Conservation (phyloP, 2,888 invertebrate genomes). For the Polia nebulosa region DNA sequence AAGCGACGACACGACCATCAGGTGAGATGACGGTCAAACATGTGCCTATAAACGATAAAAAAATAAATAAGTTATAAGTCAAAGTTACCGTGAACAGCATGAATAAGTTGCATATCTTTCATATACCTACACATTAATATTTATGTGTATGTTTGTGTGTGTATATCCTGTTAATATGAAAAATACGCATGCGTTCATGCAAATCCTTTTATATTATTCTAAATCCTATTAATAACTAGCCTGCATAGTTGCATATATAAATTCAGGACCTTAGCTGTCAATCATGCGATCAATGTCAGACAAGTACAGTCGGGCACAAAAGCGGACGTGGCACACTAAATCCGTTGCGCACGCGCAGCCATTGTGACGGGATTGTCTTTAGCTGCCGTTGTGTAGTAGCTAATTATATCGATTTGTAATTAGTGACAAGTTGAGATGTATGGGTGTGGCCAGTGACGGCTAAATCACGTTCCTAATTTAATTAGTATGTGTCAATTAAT, state of each 20-base stretch:
- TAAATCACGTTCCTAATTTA: constrained; percentile 39
- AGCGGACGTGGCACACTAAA: constrained; percentile 56
- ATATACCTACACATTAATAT: background rate
- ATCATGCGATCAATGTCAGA: constrained; percentile 62
- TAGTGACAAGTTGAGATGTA: constrained; percentile 55
- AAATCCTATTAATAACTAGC: constrained; percentile 55
- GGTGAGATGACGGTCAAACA: too few species aligned
- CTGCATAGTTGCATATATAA: constrained; percentile 56
- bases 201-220: constrained; percentile 45
- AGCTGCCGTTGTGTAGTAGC: constrained; percentile 31
- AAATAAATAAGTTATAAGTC: too few species aligned
- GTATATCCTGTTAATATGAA: background rate
- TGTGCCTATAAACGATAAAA: too few species aligned
- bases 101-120: background rate
- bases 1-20: too few species aligned
- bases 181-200: constrained; percentile 22
- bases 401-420: constrained; percentile 59
- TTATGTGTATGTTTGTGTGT: too few species aligned
- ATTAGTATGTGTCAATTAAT: constrained; percentile 33
- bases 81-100: constrained; percentile 18
- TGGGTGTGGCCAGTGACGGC: constrained; percentile 35
- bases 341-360: constrained; percentile 67
- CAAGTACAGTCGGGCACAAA: constrained; percentile 43
- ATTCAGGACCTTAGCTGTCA: constrained; percentile 63
- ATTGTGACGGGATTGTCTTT: constrained; percentile 38